A percentile compares a stretch with the other conserved stretches of the same genome.
Evolutionary conservation across 2,113 vertebrate genomes (phyloP).

Genomic region (Mus pahari): DNA sequence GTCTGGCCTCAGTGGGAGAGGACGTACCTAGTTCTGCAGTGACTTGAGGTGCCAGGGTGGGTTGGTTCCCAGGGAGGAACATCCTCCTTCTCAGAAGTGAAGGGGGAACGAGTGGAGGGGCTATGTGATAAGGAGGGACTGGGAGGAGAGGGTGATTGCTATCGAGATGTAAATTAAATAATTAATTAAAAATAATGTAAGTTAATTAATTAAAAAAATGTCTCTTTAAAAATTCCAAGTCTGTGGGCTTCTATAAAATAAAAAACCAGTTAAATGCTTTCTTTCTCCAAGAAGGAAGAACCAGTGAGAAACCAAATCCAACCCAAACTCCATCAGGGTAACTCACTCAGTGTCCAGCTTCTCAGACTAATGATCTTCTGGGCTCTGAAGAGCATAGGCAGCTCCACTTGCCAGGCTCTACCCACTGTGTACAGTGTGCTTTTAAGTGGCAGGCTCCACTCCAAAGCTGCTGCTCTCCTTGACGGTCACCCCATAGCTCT

Average conservation of each 20-base stretch:
- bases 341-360: neutral
- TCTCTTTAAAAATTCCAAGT: neutral
- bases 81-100: too few species aligned
- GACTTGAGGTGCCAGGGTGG: too few species aligned
- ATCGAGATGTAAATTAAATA: too few species aligned
- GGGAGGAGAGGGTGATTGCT: too few species aligned
- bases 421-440: neutral
- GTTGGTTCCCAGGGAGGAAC: too few species aligned
- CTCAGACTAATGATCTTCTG: neutral
- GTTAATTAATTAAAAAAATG: neutral
- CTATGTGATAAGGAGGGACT: too few species aligned
- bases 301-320: neutral
- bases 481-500: neutral
- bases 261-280: neutral
- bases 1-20: too few species aligned
- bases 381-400: neutral
- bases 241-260: neutral
- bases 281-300: neutral
- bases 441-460: neutral
- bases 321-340: neutral
- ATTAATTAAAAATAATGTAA: too few species aligned
- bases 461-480: neutral
- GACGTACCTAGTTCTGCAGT: too few species aligned
- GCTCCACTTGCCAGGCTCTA: neutral
- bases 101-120: too few species aligned